Base-by-base conservation (phyloP, 2,888 invertebrate species). In the Agriotes lineatus region DNA sequence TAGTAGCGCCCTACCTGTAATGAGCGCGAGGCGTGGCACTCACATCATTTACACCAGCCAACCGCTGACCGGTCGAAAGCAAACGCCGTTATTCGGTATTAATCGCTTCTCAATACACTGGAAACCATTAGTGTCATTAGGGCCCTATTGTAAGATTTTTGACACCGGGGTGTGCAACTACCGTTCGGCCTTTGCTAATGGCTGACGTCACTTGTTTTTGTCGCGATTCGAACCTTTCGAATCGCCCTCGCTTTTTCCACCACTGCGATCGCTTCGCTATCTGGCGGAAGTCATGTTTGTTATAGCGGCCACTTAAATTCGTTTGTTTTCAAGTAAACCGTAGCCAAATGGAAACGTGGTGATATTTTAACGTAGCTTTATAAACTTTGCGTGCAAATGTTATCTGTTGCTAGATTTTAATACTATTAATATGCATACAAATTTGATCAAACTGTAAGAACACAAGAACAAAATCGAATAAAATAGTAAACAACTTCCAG, bases 41-140 rank as follows among this genome's bases (percentile, higher is more conserved):
- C 77, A 80, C 82, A 83, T 84, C 84, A 82, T 83, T 83, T 83
- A 84, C 82, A 82, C 82, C 79, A 81, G 81, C 83, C 83, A 83
- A 83, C 83, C 81, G 81, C 81, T 80, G 80, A 81, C 81, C 81
- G 81, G 80, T 79, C 81, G 78, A 81, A 81, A 80, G 76, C 52
- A 69, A 67, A 69, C 57, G 72, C 74, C 75, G 73, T 75, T 72
- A 77, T 63, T 73, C 74, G 77, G 77, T 78, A 78, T 80, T 82
- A 82, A 82, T 82, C 81, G 80, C 76, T 82, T 81, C 79, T 81
- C 81, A 76, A 83, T 83, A 82, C 78, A 81, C 79, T 74, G 77
- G 75, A 78, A 77, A 78, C 81, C 81, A 81, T 82, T 81, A 80
- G 76, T 73, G 79, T 75, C 79, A 79, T 80, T 79, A 80, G 74